Evolutionary conservation across 2,797 vertebrate species (phyloP).

Genomic region (Ambastaia sidthimunki): DNA sequence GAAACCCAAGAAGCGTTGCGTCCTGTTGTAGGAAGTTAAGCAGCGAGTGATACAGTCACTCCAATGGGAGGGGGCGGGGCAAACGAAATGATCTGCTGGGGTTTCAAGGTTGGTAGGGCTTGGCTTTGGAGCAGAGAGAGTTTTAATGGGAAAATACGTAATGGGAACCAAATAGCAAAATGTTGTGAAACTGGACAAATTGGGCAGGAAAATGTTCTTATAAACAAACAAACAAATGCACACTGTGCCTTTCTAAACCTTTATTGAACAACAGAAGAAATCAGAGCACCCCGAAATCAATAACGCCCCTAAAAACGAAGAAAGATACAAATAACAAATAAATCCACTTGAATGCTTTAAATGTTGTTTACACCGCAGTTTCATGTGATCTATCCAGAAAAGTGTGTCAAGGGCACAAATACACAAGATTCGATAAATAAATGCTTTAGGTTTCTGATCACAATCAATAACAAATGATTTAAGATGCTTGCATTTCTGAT

Average conservation of each 20-base stretch:
- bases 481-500: not conserved
- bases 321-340: conserved; percentile 24
- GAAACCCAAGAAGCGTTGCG: conserved; percentile 79
- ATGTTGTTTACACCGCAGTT: conserved; percentile 21
- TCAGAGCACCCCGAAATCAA: conserved; percentile 27
- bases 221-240: conserved; percentile 29
- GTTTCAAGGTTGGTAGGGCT: conserved; percentile 48
- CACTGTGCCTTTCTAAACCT: conserved; percentile 49
- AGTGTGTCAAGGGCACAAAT: not conserved
- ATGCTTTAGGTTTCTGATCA: conserved; percentile 26
- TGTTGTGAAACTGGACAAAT: conserved; percentile 53
- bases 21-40: conserved; percentile 73
- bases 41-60: conserved; percentile 35
- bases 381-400: not conserved
- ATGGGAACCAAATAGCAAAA: conserved; percentile 56
- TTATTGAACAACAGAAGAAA: conserved; percentile 35
- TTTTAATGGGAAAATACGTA: conserved; percentile 56
- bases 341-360: conserved; percentile 29
- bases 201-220: conserved; percentile 44
- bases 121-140: conserved; percentile 53
- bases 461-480: conserved; percentile 11
- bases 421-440: conserved; percentile 14
- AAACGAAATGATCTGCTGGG: conserved; percentile 46
- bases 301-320: conserved; percentile 13
- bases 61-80: conserved; percentile 7